phyloP scores from a whole-genome alignment of 2,888 invertebrate species.

The Drosophila subquinaria region DNA sequence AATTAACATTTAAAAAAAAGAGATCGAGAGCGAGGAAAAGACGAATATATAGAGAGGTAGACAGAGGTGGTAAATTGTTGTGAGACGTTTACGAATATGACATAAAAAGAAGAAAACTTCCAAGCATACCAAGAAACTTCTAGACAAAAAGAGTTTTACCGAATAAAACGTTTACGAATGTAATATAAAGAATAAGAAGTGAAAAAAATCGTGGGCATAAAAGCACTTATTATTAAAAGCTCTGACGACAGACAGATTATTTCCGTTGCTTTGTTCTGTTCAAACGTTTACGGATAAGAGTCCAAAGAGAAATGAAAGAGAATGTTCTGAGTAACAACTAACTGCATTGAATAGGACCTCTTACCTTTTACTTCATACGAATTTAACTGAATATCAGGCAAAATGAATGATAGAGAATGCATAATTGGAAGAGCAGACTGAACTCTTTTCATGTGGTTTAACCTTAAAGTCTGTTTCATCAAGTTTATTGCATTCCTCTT shows the following conservation, averaged over 20 bases:
- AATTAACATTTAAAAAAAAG: not conserved
- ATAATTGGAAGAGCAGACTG: not conserved
- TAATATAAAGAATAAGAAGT: too few relatives aligned
- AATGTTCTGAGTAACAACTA: not conserved
- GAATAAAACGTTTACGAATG: not conserved
- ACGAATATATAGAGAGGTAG: not conserved
- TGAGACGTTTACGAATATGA: not conserved
- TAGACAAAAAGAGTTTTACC: too few relatives aligned
- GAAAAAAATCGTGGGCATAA: too few relatives aligned
- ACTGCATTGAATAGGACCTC: not conserved
- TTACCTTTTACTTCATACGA: not conserved
- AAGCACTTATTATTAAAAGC: not conserved
- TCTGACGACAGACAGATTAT: not conserved
- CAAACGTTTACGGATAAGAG: not conserved
- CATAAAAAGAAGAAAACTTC: not conserved
- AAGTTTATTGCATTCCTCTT: not conserved
- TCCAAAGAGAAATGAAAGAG: not conserved
- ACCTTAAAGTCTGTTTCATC: not conserved
- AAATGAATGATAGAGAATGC: not conserved
- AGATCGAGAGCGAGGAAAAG: not conserved
- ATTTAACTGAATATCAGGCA: not conserved
- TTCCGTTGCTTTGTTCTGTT: not conserved
- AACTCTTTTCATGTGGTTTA: not conserved
- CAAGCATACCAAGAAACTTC: too few relatives aligned
- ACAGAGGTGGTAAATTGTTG: not conserved